Conservation (phyloP, 2,797 vertebrate genomes). For the Cyprinodon diabolis region DNA sequence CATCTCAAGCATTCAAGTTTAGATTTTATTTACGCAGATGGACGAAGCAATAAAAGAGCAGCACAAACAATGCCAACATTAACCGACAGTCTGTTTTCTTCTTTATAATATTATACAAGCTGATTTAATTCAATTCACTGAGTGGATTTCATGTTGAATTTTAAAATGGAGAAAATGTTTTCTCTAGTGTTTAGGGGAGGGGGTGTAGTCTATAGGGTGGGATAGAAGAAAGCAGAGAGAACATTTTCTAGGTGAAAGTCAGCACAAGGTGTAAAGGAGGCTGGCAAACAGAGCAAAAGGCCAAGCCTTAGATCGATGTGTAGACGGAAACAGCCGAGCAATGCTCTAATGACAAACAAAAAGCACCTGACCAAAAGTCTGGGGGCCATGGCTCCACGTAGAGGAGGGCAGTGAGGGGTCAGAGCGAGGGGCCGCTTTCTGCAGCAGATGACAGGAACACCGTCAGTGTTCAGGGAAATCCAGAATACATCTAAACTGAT, state of each 20-base stretch:
- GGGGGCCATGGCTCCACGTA: background rate
- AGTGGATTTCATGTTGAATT: background rate
- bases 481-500: background rate
- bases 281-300: background rate
- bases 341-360: background rate
- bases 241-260: background rate
- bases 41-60: too few relatives aligned
- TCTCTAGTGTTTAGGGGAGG: too few relatives aligned
- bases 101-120: too few relatives aligned
- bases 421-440: too few relatives aligned
- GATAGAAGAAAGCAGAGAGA: background rate
- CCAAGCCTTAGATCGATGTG: background rate
- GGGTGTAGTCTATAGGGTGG: background rate
- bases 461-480: background rate
- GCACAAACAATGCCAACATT: too few relatives aligned
- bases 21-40: too few relatives aligned
- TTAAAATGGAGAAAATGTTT: background rate
- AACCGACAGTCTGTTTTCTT: too few relatives aligned
- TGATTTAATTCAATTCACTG: background rate
- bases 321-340: background rate
- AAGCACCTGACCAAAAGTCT: background rate
- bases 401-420: background rate
- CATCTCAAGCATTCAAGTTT: background rate
- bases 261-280: background rate
- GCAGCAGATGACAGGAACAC: background rate